Evolutionary conservation across 1,140 invertebrate genomes (phyloP), one percentile per base, ranked within the genome.

Genomic region (Camponotus pennsylvanicus): DNA sequence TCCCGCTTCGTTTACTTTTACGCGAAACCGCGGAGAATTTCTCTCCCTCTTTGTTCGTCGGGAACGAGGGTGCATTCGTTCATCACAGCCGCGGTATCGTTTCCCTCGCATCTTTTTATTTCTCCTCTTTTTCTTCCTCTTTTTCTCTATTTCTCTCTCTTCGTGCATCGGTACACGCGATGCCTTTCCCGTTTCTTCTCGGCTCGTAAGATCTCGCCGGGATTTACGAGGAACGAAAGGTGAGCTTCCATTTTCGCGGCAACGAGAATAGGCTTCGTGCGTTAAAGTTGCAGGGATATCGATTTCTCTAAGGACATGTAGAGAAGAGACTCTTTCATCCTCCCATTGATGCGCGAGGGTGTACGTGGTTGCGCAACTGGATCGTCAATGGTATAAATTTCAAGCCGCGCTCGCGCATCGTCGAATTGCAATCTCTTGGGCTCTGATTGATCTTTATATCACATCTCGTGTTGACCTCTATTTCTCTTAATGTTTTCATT

Each of bases 1-100:
- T 77, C 63, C 42, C 71, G 86, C 87, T 82, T 87, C 86, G 85
- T 91, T 90, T 86, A 82, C 82, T 89, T 89, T 91, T 91, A 91
- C 86, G 88, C 66, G 57, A 52, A 18, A 40, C 82, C 76, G 11
- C 67, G 34, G 67, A 86, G 85, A 59, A 52, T 73, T 49, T 73
- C 42, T 32, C 42, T 67, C 15, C 42, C 40, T 32, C n/a, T 71
- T 83, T 63, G 70, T 45, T 71, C 85, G 40, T 27, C 34, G 55
- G 27, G 27, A 42, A 87, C 49, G 71, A 82, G 67, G 32, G 87
- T 52, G 34, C 59, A 63, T 79, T 75, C 49, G 80, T 78, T 61
- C 59, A 66, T 66, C 73, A 78, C 27, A 49, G 49, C 42, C 27
- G 40, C 61, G 67, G 18, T 61, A 52, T 69, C 69, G 67, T 49